Evolutionary conservation across 1,140 invertebrate genomes (phyloP), one percentile per base, ranked within the genome.

Genomic region (Hycleus cichorii): DNA sequence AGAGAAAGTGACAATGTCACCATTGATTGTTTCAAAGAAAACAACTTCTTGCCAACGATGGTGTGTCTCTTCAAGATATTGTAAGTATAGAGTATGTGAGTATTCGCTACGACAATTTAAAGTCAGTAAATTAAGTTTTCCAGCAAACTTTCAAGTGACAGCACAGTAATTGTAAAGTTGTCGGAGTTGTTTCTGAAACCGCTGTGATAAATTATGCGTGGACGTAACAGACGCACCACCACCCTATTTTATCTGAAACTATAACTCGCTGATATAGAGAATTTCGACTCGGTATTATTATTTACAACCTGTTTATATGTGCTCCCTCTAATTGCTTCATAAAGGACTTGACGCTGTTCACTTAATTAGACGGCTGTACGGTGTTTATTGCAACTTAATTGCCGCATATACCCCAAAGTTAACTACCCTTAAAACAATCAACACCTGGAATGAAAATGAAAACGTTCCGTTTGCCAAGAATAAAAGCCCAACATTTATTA

Each of bases 41-140:
- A 32, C 32, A 32, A 32, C 32, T 32, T 32, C 32, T 32, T 7
- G 32, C 4, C 32, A 32, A 7, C 7, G 4, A 7, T 32, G 32
- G 4, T 7, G 4, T 7, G 32, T 32, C 7, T 4, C 32, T 32
- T 32, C 18, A 18, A 32, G 32, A 32, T 32, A 32, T 32, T 32
- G 32, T 32, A 32, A 5, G 4, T 32, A 32, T 32, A 18, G 18
- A 18, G 18, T 18, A 7, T 32, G 32, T 32, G 32, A 32, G 7
- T 18, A 18, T 18, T 18, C 32, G 51, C 51, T 46, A 42, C 25
- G 46, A 53, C 51, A 53, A 53, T 53, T 53, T 53, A 53, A 53
- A 53, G 51, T 53, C 51, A 39, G 51, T 53, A 53, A 53, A 53
- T 53, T 53, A 53, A 53, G 51, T 53, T 53, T 53, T 53, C 51